phyloP scores from a whole-genome alignment of 2,797 vertebrate genomes.

The Threskiornis aethiopicus region DNA sequence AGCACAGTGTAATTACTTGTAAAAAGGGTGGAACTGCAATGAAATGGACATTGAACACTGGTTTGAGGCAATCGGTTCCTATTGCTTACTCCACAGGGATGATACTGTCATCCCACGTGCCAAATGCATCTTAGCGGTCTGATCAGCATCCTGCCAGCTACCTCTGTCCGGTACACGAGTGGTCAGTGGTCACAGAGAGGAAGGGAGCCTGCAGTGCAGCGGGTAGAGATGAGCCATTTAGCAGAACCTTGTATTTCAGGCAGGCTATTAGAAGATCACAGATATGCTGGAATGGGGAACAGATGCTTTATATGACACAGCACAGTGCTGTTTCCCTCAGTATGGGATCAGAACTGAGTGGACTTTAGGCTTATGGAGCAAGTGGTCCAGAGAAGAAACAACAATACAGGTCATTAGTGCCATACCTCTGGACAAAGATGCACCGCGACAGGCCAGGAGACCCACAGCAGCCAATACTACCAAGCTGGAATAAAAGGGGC shows the following conservation, averaged over 20 bases:
- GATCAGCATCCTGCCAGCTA: neutral
- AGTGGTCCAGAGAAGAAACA: neutral
- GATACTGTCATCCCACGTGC: too few relatives aligned
- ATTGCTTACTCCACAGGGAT: neutral
- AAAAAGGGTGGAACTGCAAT: neutral
- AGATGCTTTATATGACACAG: neutral
- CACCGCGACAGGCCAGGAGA: neutral
- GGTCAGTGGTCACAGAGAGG: neutral
- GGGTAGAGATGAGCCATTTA: neutral
- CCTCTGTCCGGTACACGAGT: fast-evolving
- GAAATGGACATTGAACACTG: neutral
- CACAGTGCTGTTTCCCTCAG: neutral
- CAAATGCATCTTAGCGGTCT: neutral
- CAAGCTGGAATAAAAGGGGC: neutral
- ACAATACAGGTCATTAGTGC: neutral
- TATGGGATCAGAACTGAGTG: neutral
- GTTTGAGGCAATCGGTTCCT: neutral
- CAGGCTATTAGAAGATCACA: neutral
- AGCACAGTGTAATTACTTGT: neutral
- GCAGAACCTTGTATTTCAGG: neutral
- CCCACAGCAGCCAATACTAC: neutral
- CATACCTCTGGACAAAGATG: neutral
- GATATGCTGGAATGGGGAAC: neutral
- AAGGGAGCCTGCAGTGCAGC: neutral
- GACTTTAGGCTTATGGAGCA: neutral